A percentile compares a stretch with the other conserved stretches of the same genome.
Evolutionary conservation across 2,888 invertebrate species (phyloP).

Genomic region (Heliconius sara): DNA sequence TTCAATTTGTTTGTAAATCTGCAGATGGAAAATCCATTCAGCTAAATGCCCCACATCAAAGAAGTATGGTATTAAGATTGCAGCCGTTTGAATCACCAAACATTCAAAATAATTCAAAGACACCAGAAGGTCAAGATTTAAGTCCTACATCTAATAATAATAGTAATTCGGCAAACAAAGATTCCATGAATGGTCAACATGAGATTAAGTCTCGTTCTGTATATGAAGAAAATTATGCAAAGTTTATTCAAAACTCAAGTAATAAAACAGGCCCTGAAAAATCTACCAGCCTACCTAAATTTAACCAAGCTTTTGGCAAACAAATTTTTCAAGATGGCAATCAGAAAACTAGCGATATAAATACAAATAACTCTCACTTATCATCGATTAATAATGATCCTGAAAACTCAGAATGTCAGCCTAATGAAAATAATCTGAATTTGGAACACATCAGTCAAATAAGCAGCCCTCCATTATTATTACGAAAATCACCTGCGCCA

Average conservation of each 20-base stretch:
- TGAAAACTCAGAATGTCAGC: conserved; percentile 63
- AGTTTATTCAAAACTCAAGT: conserved; percentile 78
- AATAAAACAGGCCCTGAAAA: conserved; percentile 70
- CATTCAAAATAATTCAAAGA: conserved; percentile 56
- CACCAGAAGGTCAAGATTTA: conserved; percentile 63
- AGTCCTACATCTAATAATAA: conserved; percentile 55
- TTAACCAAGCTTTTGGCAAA: conserved; percentile 91
- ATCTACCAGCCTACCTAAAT: conserved; percentile 87
- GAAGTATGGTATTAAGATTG: conserved; percentile 79
- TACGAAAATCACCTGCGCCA: conserved; percentile 66
- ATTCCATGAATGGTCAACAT: conserved; percentile 59
- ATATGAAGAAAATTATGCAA: conserved; percentile 83
- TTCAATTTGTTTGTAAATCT: conserved; percentile 87
- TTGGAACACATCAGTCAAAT: conserved; percentile 72
- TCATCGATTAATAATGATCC: conserved; percentile 51
- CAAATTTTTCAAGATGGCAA: conserved; percentile 84
- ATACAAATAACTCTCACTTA: conserved; percentile 59
- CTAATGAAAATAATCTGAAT: conserved; percentile 66
- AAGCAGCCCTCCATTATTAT: conserved; percentile 70
- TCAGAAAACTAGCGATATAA: conserved; percentile 65
- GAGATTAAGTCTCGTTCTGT: conserved; percentile 81
- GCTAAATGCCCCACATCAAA: conserved; percentile 80
- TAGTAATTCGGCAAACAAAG: conserved; percentile 56
- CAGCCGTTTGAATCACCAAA: conserved; percentile 74
- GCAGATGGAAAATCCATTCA: conserved; percentile 84